phyloP scores from a whole-genome alignment of 1,140 invertebrate genomes.

The Pogonomyrmex barbatus region DNA sequence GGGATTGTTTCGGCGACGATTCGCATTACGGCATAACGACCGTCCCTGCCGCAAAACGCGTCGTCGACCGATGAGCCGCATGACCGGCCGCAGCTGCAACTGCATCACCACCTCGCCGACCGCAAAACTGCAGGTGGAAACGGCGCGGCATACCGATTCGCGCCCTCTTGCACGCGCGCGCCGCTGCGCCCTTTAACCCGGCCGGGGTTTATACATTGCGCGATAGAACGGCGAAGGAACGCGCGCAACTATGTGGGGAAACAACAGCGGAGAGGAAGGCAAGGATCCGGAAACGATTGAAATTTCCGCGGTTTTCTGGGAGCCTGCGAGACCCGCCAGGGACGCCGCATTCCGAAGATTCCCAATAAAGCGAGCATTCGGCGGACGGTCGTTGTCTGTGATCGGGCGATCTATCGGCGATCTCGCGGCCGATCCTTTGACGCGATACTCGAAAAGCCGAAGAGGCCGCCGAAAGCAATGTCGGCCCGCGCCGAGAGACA shows the following conservation, averaged over 20 bases:
- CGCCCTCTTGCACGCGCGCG: conserved; percentile 55
- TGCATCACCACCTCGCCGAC: conserved; percentile 71
- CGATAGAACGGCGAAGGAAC: conserved; percentile 44
- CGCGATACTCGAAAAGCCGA: conserved; percentile 49
- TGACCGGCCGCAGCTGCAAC: conserved; percentile 64
- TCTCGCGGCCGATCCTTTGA: conserved; percentile 46
- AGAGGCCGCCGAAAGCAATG: not conserved
- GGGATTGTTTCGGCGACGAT: conserved; percentile 43
- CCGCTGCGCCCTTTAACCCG: conserved; percentile 27
- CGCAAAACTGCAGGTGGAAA: conserved; percentile 71
- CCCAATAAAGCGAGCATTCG: conserved; percentile 51
- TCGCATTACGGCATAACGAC: conserved; percentile 69
- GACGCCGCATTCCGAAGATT: conserved; percentile 67
- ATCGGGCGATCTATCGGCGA: conserved; percentile 23
- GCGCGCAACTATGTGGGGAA: conserved; percentile 63
- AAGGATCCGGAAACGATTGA: conserved; percentile 69
- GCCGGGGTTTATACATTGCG: conserved; percentile 41
- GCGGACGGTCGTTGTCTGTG: conserved; percentile 15
- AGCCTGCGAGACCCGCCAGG: conserved; percentile 24
- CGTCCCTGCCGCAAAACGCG: conserved; percentile 73
- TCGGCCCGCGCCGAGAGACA: not conserved
- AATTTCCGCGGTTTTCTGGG: conserved; percentile 67
- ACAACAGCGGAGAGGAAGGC: conserved; percentile 54
- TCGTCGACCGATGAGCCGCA: conserved; percentile 51
- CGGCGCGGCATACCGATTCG: conserved; percentile 69